A percentile compares a stretch with the other conserved stretches of the same genome.
Evolutionary conservation across 1,140 invertebrate genomes (phyloP).

Genomic region (Hyles vespertilio): DNA sequence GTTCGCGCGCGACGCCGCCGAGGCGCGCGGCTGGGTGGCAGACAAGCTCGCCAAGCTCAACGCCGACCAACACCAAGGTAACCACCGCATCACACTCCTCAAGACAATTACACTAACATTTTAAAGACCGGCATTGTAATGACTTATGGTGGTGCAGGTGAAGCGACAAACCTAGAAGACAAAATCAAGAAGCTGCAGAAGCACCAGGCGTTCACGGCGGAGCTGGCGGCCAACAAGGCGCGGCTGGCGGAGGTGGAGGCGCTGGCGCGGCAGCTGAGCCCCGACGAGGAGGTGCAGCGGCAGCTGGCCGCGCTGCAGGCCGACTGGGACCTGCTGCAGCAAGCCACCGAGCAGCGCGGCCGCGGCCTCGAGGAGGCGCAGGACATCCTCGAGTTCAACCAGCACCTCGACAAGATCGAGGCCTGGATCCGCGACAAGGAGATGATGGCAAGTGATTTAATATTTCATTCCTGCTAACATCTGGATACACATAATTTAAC

Average conservation of each 20-base stretch:
- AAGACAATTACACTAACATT: background rate
- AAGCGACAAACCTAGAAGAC: constrained; percentile 87
- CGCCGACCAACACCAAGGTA: constrained; percentile 79
- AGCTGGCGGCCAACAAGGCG: constrained; percentile 92
- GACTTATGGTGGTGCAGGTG: constrained; percentile 63
- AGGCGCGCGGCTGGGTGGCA: constrained; percentile 94
- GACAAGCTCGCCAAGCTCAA: constrained; percentile 94
- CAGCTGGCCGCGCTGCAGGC: constrained; percentile 79
- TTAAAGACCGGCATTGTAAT: too few species aligned
- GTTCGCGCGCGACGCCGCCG: constrained; percentile 92
- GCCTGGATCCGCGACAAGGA: constrained; percentile 98
- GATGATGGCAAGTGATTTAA: constrained; percentile 82
- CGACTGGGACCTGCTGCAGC: constrained; percentile 80
- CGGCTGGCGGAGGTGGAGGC: constrained; percentile 89
- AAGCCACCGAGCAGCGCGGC: constrained; percentile 84
- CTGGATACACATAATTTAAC: too few species aligned
- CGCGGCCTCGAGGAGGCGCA: constrained; percentile 97
- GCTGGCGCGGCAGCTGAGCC: constrained; percentile 82
- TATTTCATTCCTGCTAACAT: too few species aligned
- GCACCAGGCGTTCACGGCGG: constrained; percentile 98
- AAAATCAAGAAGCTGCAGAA: constrained; percentile 98
- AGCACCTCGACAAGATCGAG: constrained; percentile 96
- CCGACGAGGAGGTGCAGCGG: constrained; percentile 84
- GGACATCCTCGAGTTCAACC: constrained; percentile 98
- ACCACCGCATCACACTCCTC: background rate